A percentile compares a stretch with the other conserved stretches of the same genome.
Evolutionary conservation across 2,888 invertebrate species (phyloP).

Genomic region (Drosophila mimica): DNA sequence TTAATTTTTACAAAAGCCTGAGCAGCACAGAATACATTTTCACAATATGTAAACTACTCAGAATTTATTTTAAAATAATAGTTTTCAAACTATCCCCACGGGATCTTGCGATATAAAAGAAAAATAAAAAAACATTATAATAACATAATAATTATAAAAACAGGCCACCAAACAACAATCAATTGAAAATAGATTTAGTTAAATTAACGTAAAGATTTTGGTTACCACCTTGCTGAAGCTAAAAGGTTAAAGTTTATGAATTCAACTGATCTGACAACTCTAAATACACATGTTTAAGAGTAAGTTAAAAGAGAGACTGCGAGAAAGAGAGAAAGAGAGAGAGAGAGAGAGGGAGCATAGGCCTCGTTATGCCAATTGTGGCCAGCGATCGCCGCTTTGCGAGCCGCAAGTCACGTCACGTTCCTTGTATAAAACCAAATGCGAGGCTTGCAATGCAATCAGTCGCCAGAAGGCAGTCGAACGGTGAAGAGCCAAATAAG

Average conservation of each 20-base stretch:
- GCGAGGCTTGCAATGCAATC: constrained; percentile 64
- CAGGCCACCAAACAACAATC: not conserved
- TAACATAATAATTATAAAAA: not conserved
- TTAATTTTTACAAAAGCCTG: not conserved
- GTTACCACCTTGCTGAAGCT: not conserved
- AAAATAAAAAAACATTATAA: not conserved
- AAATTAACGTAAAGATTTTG: not conserved
- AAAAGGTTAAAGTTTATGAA: not conserved
- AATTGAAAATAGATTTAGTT: not conserved
- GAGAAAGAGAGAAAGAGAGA: not conserved
- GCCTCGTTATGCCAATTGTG: constrained; percentile 19
- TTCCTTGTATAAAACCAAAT: constrained; percentile 76
- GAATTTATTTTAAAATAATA: not conserved
- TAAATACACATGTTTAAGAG: not conserved
- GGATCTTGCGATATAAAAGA: not conserved
- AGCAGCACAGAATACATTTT: not conserved
- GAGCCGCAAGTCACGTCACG: constrained; percentile 66
- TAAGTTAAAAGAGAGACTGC: not conserved
- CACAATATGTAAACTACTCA: not conserved
- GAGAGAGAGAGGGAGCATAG: constrained; percentile 8
- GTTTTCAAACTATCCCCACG: not conserved
- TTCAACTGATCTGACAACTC: constrained; percentile 40
- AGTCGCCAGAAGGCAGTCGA: constrained; percentile 60
- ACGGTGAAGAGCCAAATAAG: constrained; percentile 42
- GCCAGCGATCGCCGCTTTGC: constrained; percentile 28